These are phyloP conservation scores for Diadromus collaris DNA, from an alignment of 2,888 invertebrate species.

Conservation along the genomic window DNA sequence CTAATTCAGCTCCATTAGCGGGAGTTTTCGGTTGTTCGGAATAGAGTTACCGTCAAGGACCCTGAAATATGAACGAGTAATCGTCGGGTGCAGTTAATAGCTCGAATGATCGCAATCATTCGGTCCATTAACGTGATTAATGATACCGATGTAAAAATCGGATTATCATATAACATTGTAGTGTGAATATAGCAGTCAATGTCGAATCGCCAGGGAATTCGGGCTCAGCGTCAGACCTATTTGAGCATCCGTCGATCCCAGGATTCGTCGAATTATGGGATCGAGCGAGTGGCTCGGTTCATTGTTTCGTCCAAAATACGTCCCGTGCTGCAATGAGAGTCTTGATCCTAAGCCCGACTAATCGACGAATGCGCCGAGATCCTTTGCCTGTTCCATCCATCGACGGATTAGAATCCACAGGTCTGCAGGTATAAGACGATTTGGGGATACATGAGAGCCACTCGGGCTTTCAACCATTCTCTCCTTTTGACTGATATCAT, in stretches of 20 bases:
- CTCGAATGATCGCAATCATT: no score
- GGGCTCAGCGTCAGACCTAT: background rate
- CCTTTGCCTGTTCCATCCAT: slow-evolving; percentile 6
- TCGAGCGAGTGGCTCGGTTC: background rate
- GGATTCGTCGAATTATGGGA: background rate
- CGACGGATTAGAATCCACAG: slow-evolving; percentile 1
- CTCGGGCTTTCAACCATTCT: slow-evolving; percentile 3
- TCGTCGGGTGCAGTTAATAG: background rate
- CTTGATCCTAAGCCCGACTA: slow-evolving; percentile 7
- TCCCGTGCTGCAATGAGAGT: background rate
- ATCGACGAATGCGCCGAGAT: slow-evolving; percentile 8
- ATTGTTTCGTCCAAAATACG: background rate
- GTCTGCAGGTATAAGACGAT: slow-evolving; percentile 29
- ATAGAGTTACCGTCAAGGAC: background rate
- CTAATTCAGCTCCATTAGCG: slow-evolving; percentile 21
- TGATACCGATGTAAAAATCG: background rate
- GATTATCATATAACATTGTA: background rate
- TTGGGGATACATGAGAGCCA: slow-evolving; percentile 28
- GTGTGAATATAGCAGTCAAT: background rate
- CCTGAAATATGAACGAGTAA: background rate
- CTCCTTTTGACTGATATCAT: slow-evolving; percentile 38
- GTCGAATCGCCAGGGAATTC: background rate
- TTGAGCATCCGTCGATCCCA: background rate
- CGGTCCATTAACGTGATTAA: background rate
- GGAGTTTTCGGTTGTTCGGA: background rate